Evolutionary conservation across 2,113 vertebrate species (phyloP).

Genomic region (Triplophysa dalaica): DNA sequence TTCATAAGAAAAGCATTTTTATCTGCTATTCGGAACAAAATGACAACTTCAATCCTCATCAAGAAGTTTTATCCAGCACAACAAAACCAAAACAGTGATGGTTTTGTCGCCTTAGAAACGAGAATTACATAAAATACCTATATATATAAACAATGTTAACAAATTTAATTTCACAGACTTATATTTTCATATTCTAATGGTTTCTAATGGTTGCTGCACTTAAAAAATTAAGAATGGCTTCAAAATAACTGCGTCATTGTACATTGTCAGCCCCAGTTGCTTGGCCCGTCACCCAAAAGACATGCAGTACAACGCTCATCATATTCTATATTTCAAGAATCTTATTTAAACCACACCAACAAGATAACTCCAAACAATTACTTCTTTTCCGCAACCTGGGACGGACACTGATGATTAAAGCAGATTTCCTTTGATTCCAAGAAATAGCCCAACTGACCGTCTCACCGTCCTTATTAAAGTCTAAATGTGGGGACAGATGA

Average conservation of each 20-base stretch:
- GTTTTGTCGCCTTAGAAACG: too few relatives aligned
- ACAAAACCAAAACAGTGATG: background rate
- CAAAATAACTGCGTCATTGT: slow-evolving; percentile 40
- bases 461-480: background rate
- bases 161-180: too few relatives aligned
- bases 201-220: too few relatives aligned
- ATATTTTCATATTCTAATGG: too few relatives aligned
- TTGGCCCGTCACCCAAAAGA: slow-evolving; percentile 30
- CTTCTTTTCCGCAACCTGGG: background rate
- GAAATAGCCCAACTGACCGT: background rate
- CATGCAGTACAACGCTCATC: background rate
- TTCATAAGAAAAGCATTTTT: slow-evolving; percentile 18
- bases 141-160: too few relatives aligned
- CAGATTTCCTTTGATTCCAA: background rate
- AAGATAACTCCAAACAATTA: background rate
- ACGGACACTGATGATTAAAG: background rate
- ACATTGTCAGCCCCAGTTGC: slow-evolving; percentile 27
- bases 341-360: background rate
- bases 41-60: slow-evolving; percentile 47
- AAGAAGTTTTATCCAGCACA: slow-evolving; percentile 57
- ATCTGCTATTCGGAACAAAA: slow-evolving; percentile 23
- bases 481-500: background rate
- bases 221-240: background rate
- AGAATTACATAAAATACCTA: too few relatives aligned
- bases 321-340: slow-evolving; percentile 1